These are phyloP conservation scores for Cotesia chilonis DNA, from an alignment of 1,140 invertebrate genomes.

Conservation along the genomic window DNA sequence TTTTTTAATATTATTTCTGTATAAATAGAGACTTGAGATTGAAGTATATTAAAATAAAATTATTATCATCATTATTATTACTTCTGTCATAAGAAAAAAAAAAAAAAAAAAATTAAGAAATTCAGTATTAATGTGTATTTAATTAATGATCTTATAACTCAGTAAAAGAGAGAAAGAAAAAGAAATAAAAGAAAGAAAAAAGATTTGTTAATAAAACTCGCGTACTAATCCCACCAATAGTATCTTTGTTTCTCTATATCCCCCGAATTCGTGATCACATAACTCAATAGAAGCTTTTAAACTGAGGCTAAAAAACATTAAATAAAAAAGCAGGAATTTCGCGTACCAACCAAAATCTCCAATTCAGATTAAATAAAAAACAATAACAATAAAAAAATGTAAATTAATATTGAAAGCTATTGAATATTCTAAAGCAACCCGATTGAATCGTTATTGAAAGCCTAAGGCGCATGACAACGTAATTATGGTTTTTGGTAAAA, in stretches of 20 bases:
- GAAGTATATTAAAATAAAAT: neutral
- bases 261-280: neutral
- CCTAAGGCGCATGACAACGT: conserved; percentile 14
- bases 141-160: conserved; percentile 5
- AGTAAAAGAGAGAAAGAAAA: neutral
- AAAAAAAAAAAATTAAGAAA: neutral
- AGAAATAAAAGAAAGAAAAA: neutral
- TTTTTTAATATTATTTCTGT: conserved; percentile 18
- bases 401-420: conserved; percentile 9
- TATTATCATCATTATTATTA: conserved; percentile 3
- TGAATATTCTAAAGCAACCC: conserved; percentile 5
- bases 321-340: too few relatives aligned
- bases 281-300: neutral
- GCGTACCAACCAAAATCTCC: too few relatives aligned
- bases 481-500: conserved; percentile 18
- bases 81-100: too few relatives aligned
- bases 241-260: conserved; percentile 5
- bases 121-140: neutral
- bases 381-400: neutral
- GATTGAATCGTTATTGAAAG: conserved; percentile 9
- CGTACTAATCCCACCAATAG: neutral
- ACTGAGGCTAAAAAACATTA: too few relatives aligned
- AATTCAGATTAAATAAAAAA: neutral
- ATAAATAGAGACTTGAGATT: conserved; percentile 5
- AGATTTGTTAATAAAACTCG: conserved; percentile 14